Conservation (phyloP, 2,797 vertebrate genomes). For the Phaenicophaeus curvirostris region DNA sequence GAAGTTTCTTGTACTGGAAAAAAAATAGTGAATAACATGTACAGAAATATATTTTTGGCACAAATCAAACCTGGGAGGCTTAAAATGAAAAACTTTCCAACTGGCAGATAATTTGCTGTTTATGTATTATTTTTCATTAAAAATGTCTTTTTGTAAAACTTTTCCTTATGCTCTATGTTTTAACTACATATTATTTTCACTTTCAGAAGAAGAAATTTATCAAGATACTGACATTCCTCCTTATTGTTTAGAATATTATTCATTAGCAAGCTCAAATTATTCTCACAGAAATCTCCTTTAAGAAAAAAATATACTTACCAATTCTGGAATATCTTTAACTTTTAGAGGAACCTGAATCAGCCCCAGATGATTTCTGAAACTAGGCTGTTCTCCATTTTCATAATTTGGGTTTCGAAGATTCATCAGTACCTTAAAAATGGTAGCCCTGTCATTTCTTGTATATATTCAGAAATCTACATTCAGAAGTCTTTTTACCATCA, state of each 20-base stretch:
- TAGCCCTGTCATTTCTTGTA: conserved; percentile 33
- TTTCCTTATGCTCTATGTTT: background rate
- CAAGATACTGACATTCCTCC: background rate
- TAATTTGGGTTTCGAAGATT: conserved; percentile 94
- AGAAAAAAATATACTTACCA: conserved; percentile 80
- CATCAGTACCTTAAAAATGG: conserved; percentile 87
- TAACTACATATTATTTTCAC: background rate
- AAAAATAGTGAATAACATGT: background rate
- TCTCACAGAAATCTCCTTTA: background rate
- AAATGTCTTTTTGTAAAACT: background rate
- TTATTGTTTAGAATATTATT: background rate
- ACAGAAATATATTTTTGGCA: background rate
- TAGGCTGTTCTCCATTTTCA: conserved; percentile 86
- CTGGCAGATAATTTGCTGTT: background rate
- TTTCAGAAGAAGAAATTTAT: background rate
- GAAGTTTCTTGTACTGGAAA: background rate
- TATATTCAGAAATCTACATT: background rate
- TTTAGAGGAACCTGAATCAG: conserved; percentile 93
- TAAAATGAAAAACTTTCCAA: background rate
- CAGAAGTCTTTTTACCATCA: background rate
- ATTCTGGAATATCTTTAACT: conserved; percentile 88
- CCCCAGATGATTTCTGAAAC: conserved; percentile 89
- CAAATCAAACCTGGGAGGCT: background rate
- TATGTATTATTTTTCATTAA: background rate
- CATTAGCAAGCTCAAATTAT: background rate